Evolutionary conservation across 2,888 invertebrate species (phyloP), one percentile per base, ranked within the genome.

Genomic region (Euzophera pinguis): DNA sequence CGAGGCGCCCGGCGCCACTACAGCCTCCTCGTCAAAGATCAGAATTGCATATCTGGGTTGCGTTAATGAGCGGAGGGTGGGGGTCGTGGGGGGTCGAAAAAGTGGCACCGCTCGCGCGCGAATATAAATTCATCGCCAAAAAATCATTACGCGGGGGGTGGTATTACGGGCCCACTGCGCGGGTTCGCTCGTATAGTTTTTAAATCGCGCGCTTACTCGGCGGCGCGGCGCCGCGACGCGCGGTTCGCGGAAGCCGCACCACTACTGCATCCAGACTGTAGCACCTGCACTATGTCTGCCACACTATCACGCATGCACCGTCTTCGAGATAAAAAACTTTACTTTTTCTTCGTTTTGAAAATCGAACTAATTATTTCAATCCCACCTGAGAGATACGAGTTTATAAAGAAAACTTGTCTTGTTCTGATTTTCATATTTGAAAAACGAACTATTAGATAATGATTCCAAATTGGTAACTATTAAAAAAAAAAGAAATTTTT

Each of bases 111-210:
- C 89, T 90, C 91, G 91, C 91, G 92, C 92, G 92, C 92, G 92
- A 92, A 92, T 91, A 91, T 92, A 92, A 93, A 93, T 93, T 93
- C 94, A 93, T 93, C 93, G 93, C 94, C 94, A 94, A 94, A 94
- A 94, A 94, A 94, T 94, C 94, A 94, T 94, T 94, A 94, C 94
- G 94, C 94, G 93, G 92, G 93, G 92, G 92, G 92, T 92, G 92
- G 92, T 92, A 92, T 92, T 92, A 92, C 92, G 92, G 90, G 91
- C 84, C 84, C 78, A 80, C 81, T 82, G 89, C 86, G 90, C 85
- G 88, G 81, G 86, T 83, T 80, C 75, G 84, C 80, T 81, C 81
- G 74, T 84, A 89, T 89, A 90, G 89, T 90, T 89, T 90, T 89
- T 89, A 89, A 90, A 88, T 88, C 87, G 88, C 81, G 81, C 82